phyloP scores from a whole-genome alignment of 2,888 invertebrate genomes.

The Bruchidius siliquastri region DNA sequence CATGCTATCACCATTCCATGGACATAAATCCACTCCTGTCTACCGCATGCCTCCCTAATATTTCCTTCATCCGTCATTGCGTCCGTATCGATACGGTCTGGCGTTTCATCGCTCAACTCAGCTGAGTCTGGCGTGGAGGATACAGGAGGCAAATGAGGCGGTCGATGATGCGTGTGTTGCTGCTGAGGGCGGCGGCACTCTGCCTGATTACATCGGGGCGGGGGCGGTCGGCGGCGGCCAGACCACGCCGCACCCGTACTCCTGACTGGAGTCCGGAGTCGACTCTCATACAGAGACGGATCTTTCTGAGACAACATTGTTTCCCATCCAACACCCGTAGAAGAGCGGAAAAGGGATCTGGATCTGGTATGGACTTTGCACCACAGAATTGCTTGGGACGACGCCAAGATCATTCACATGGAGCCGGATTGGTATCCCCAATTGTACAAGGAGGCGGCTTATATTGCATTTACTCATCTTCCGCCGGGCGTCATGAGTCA shows the following conservation, averaged over 20 bases:
- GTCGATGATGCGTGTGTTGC: constrained; percentile 31
- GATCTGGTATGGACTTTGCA: too few species aligned
- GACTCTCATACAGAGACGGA: background rate
- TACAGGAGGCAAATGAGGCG: constrained; percentile 31
- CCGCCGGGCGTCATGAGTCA: too few species aligned
- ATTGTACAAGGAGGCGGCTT: too few species aligned
- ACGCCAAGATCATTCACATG: too few species aligned
- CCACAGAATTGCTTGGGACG: too few species aligned
- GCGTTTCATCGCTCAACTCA: background rate
- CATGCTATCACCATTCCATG: too few species aligned
- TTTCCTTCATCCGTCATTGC: background rate
- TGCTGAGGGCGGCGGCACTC: constrained; percentile 28
- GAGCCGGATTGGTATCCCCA: too few species aligned
- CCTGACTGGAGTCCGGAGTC: too few species aligned
- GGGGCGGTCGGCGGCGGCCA: constrained; percentile 11
- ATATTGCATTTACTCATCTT: too few species aligned
- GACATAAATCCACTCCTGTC: background rate
- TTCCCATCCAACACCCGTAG: too few species aligned
- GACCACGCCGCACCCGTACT: background rate
- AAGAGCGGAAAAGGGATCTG: too few species aligned
- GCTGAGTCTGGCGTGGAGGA: constrained; percentile 10
- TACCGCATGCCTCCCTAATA: background rate
- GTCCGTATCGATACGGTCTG: background rate
- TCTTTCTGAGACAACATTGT: too few species aligned
- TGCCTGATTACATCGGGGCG: constrained; percentile 33